A percentile compares a stretch with the other conserved stretches of the same genome.
phyloP scores from a whole-genome alignment of 1,140 invertebrate species.

The Paramacrobiotus metropolitanus region DNA sequence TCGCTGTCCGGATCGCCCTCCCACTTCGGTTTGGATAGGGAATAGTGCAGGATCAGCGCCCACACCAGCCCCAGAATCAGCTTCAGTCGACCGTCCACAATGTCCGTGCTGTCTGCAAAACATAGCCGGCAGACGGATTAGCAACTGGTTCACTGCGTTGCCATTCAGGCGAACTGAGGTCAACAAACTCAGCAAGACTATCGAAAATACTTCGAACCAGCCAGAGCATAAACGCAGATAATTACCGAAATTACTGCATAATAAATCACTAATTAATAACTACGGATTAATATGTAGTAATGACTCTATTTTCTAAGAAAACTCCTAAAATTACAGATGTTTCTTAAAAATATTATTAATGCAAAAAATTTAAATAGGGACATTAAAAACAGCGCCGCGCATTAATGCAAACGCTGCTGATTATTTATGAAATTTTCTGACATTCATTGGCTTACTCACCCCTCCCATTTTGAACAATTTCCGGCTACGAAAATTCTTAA shows the following conservation, averaged over 20 bases:
- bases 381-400: too few species aligned
- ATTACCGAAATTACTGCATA: too few species aligned
- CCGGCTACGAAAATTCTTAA: too few species aligned
- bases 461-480: too few species aligned
- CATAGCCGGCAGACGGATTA: background rate
- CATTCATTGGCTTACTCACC: too few species aligned
- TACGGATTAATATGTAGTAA: background rate
- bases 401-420: too few species aligned
- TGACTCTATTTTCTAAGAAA: background rate
- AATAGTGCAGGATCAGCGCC: slow-evolving; percentile 33
- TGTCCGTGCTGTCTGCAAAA: slow-evolving; percentile 28
- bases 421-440: too few species aligned
- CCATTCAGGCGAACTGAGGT: background rate
- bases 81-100: slow-evolving; percentile 29
- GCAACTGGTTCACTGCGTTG: background rate
- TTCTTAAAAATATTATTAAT: too few species aligned
- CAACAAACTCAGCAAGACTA: background rate
- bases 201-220: background rate
- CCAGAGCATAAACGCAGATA: background rate
- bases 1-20: slow-evolving; percentile 31
- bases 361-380: too few species aligned
- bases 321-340: too few species aligned
- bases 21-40: slow-evolving; percentile 40
- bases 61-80: slow-evolving; percentile 32
- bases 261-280: background rate